Evolutionary conservation across 2,113 vertebrate genomes (phyloP), one percentile per base, ranked within the genome.

Genomic region (Elgaria multicarinata): DNA sequence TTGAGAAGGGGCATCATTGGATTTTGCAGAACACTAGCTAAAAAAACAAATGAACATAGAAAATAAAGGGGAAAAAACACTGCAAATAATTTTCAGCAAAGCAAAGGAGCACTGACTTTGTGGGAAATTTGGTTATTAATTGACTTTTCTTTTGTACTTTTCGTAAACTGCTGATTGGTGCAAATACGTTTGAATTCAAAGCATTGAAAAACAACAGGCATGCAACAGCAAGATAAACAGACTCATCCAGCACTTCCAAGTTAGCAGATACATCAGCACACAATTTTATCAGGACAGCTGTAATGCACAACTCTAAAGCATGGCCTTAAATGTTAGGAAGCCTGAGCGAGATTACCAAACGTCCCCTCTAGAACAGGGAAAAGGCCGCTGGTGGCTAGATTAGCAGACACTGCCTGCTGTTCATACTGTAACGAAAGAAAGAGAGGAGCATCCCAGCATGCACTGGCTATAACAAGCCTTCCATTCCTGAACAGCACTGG

Each of bases 1-100:
- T 96, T 97, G 93, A 95, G 95, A 95, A 93, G 95, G 94, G 90
- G 91, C 89, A 91, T 90, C 6, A 93, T 77, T 90, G 92, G 80
- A 88, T 83, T 94, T 93, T 92, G 88, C 14, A 93, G 86, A 91
- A 92, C 0, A 81, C 64, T 92, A 93, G 92, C 31, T 90, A 79
- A 94, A 91, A 90, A 92, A 83, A 3, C 16, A 74, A 66, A 71
- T 72, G 89, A 77, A 93, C 92, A 93, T 88, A 93, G 92, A 83
- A 95, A 95, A 94, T 91, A 94, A 94, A 94, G 67, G 24, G 62
- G 16, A 12, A n/a, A 22, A 64, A 8, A n/a, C 24, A 64, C 16
- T 18, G 22, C 24, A 46, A 76, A 50, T 28, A 64, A 72, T 64
- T 31, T 74, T 64, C 12, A 66, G 53, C 53, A 64, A 83, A 66